Evolutionary conservation across 2,113 vertebrate genomes (phyloP).

Genomic region (Pogonocichla stellata): DNA sequence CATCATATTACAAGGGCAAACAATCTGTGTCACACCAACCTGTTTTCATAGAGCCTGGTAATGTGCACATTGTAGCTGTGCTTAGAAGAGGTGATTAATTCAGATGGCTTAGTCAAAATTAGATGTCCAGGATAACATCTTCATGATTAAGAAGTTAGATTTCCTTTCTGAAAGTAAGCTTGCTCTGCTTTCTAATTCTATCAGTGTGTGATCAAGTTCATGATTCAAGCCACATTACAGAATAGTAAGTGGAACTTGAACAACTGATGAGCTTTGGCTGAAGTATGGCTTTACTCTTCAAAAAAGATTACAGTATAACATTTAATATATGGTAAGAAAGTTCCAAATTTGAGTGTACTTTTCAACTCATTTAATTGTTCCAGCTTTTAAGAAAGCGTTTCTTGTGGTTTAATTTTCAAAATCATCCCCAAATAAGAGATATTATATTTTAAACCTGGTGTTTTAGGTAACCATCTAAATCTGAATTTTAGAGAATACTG

Average conservation of each 20-base stretch:
- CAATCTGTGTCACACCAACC: background rate
- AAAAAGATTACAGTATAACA: background rate
- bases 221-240: background rate
- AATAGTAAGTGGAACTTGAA: background rate
- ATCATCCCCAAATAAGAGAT: background rate
- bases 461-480: background rate
- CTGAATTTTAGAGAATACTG: background rate
- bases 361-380: background rate
- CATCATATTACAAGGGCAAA: background rate
- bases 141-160: background rate
- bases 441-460: background rate
- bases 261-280: background rate
- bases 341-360: background rate
- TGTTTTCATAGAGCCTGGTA: background rate
- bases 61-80: fast-evolving
- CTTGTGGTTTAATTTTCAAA: background rate
- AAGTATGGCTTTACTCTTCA: background rate
- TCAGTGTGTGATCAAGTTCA: background rate
- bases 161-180: background rate
- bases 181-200: background rate
- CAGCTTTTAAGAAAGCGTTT: background rate
- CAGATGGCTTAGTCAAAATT: background rate
- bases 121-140: background rate
- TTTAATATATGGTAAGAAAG: background rate
- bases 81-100: background rate